Evolutionary conservation across 2,888 invertebrate genomes (phyloP), one percentile per base, ranked within the genome.

Genomic region (Folsomia manolachei): DNA sequence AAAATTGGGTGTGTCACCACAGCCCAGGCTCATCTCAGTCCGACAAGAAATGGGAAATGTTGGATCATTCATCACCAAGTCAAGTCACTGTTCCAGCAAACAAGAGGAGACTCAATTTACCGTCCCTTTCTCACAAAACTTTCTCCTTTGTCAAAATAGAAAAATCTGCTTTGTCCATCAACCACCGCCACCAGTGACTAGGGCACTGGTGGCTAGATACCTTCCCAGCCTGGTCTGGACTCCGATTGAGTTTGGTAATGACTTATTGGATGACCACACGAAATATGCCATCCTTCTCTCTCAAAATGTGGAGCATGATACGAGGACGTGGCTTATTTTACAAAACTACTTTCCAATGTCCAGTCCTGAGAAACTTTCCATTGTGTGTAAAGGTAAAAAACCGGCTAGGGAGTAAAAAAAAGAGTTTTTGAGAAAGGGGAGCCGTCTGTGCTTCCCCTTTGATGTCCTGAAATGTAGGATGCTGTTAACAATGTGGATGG

Each of bases 391-490:
- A 56, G 56, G 56, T 56, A 56, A 56, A 56, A 39, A 56, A 56
- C 56, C 18, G 56, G 56, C 18, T 7, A 56, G 19, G 56, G 21
- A 56, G 21, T 4, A 56, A 4, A 11, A 18, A 51, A 51, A 51
- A 51, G 51, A 18, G 9, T 51, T 51, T 51, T 24, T n/a, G n/a
- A 62, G 62, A 62, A 62, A 62, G 19, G 14, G 21, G 62, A 62
- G 62, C 2, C 21, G 62, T 2, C 63, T 63, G 63, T 63, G 27
- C 27, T 63, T 63, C 63, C 63, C 27, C 63, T 63, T 63, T 63
- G 25, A 63, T 63, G 63, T 63, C 27, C 63, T 63, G 25, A 27
- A 14, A 63, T 63, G 63, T 63, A 25, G 27, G 9, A 7, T 63
- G 14, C 19, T 27, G 27, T 27, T 27, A 63, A 63, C 63, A 63